These are phyloP conservation scores for Druon quercuslanigerum DNA, from an alignment of 1,140 invertebrate genomes.

Conservation along the genomic window DNA sequence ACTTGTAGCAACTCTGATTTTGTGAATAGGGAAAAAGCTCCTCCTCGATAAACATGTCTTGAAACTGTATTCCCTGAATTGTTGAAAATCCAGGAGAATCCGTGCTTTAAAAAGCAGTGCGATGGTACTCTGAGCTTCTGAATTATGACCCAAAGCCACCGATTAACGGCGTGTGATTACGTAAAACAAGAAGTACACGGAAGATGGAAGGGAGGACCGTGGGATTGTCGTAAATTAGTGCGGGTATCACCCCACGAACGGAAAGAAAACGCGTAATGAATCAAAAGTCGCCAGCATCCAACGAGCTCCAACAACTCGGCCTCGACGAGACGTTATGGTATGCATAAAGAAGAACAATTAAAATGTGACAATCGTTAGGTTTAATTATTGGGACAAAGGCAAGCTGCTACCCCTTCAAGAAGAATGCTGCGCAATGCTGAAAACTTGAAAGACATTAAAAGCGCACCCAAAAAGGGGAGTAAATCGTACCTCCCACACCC, in stretches of 20 bases:
- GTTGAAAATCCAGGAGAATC: no score
- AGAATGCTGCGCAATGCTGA: slow-evolving; percentile 68
- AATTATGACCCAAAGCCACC: slow-evolving; percentile 45
- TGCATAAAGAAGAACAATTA: slow-evolving; percentile 57
- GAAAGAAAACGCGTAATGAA: slow-evolving; percentile 65
- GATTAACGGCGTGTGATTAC: slow-evolving; percentile 60
- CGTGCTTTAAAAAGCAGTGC: neutral
- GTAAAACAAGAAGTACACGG: slow-evolving; percentile 48
- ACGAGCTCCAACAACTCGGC: slow-evolving; percentile 49
- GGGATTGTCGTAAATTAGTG: slow-evolving; percentile 59
- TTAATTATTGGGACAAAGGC: slow-evolving; percentile 72
- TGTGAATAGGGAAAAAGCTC: no score
- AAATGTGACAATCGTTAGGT: slow-evolving; percentile 74
- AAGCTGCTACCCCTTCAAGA: slow-evolving; percentile 56
- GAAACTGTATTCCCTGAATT: no score
- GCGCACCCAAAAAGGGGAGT: slow-evolving; percentile 62
- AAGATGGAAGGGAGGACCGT: slow-evolving; percentile 51
- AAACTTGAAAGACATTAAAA: slow-evolving; percentile 74
- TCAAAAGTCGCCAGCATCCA: slow-evolving; percentile 61
- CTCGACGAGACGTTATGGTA: slow-evolving; percentile 64
- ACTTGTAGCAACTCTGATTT: no score
- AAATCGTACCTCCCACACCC: slow-evolving; percentile 43
- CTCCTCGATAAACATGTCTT: no score
- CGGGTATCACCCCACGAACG: slow-evolving; percentile 52
- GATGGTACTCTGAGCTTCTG: neutral